phyloP scores from a whole-genome alignment of 1,140 invertebrate species.

The Papilio helenus region DNA sequence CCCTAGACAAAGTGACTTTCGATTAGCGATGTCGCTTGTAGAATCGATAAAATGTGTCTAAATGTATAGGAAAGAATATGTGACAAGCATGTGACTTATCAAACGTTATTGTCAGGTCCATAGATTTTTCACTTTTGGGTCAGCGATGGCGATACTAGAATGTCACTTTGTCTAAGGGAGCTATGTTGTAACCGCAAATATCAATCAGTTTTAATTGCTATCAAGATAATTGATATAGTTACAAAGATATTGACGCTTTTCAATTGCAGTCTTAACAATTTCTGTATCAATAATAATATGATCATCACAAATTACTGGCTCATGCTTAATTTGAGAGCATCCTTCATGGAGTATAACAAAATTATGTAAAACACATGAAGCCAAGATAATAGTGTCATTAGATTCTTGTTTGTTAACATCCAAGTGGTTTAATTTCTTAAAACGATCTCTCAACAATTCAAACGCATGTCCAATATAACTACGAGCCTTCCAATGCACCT shows the following conservation, averaged over 20 bases:
- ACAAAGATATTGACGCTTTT: slow-evolving; percentile 76
- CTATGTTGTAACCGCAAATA: too few relatives aligned
- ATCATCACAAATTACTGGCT: slow-evolving; percentile 64
- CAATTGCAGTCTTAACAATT: slow-evolving; percentile 66
- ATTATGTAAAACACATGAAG: slow-evolving; percentile 74
- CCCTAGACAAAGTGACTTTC: too few relatives aligned
- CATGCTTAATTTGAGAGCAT: slow-evolving; percentile 63
- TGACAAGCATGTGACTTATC: too few relatives aligned
- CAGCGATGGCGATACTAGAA: too few relatives aligned
- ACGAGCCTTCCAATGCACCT: slow-evolving; percentile 67
- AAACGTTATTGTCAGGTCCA: too few relatives aligned
- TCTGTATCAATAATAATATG: slow-evolving; percentile 65
- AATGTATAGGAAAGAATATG: too few relatives aligned
- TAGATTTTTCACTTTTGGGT: too few relatives aligned
- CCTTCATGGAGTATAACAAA: slow-evolving; percentile 75
- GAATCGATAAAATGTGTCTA: too few relatives aligned
- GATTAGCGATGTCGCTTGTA: too few relatives aligned
- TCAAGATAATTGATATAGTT: slow-evolving; percentile 77
- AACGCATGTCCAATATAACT: slow-evolving; percentile 72
- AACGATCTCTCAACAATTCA: slow-evolving; percentile 68
- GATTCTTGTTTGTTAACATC: slow-evolving; percentile 62
- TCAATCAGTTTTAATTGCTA: neutral
- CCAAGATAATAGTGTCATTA: slow-evolving; percentile 60
- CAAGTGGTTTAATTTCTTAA: slow-evolving; percentile 71
- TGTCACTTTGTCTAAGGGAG: too few relatives aligned